A percentile compares a stretch with the other conserved stretches of the same genome.
Evolutionary conservation across 2,888 invertebrate species (phyloP).

Genomic region (Agrochola litura): DNA sequence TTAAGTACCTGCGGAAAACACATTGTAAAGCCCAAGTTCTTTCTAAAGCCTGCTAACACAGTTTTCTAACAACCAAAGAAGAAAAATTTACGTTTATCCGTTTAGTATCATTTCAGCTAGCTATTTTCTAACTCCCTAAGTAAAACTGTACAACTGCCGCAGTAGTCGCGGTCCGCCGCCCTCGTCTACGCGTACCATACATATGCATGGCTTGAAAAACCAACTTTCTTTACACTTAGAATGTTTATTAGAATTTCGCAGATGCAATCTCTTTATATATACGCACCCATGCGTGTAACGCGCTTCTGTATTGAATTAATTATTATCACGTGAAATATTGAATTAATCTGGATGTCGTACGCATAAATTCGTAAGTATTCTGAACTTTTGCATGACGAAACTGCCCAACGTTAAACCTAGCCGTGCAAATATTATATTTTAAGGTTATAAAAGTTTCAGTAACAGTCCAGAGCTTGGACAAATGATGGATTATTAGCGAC

Average conservation of each 20-base stretch:
- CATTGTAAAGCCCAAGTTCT: constrained; percentile 1
- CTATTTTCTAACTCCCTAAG: constrained; percentile 57
- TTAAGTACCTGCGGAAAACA: constrained; percentile 15
- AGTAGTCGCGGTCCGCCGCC: constrained; percentile 78
- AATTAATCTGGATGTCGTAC: constrained; percentile 22
- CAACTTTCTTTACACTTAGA: constrained; percentile 86
- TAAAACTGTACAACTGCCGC: constrained; percentile 57
- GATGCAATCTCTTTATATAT: constrained; percentile 81
- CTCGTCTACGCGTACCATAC: constrained; percentile 77
- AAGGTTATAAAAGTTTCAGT: neutral
- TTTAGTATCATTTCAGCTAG: constrained; percentile 54
- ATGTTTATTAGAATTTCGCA: constrained; percentile 82
- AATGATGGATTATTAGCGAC: neutral
- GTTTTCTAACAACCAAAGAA: constrained; percentile 13
- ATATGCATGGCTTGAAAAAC: constrained; percentile 85
- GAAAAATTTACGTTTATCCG: neutral
- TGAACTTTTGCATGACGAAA: neutral
- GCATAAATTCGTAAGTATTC: constrained; percentile 6
- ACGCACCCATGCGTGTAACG: constrained; percentile 78
- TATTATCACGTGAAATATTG: constrained; percentile 62
- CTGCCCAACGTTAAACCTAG: neutral
- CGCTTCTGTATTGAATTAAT: constrained; percentile 65
- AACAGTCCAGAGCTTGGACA: neutral
- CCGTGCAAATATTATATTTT: neutral
- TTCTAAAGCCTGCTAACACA: constrained; percentile 25